phyloP scores from a whole-genome alignment of 2,797 vertebrate species.

The Sebastes iracundus region DNA sequence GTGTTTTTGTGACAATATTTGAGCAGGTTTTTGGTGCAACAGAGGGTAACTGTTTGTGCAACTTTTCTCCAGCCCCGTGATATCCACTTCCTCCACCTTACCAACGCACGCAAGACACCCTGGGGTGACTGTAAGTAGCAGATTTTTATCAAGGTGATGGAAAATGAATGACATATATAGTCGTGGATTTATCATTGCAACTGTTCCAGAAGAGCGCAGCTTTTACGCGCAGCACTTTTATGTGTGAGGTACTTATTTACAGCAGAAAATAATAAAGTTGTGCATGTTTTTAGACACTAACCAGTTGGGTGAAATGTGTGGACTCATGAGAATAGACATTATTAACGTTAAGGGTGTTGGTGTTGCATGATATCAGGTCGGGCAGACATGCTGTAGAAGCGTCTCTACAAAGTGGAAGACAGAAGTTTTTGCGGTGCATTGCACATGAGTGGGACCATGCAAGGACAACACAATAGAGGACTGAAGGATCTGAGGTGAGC shows the following conservation, averaged over 20 bases:
- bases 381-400: conserved; percentile 74
- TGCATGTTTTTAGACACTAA: neutral
- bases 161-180: neutral
- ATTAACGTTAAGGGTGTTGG: neutral
- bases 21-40: neutral
- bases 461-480: conserved; percentile 41
- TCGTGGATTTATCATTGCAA: neutral
- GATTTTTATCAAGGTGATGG: neutral
- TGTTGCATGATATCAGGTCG: conserved; percentile 38
- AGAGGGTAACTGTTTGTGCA: neutral
- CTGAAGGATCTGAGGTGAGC: conserved; percentile 62
- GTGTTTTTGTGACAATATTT: conserved; percentile 42
- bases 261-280: neutral
- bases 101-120: neutral
- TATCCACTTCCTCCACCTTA: neutral
- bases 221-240: rapidly evolving
- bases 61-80: conserved; percentile 12
- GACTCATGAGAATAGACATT: neutral
- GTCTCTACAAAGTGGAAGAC: conserved; percentile 32
- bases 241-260: neutral
- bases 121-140: conserved; percentile 52
- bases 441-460: conserved; percentile 75
- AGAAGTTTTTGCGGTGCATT: conserved; percentile 65
- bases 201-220: too few species aligned
- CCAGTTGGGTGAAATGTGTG: neutral